Evolutionary conservation across 2,797 vertebrate species (phyloP).

Genomic region (Clarias pachynema): DNA sequence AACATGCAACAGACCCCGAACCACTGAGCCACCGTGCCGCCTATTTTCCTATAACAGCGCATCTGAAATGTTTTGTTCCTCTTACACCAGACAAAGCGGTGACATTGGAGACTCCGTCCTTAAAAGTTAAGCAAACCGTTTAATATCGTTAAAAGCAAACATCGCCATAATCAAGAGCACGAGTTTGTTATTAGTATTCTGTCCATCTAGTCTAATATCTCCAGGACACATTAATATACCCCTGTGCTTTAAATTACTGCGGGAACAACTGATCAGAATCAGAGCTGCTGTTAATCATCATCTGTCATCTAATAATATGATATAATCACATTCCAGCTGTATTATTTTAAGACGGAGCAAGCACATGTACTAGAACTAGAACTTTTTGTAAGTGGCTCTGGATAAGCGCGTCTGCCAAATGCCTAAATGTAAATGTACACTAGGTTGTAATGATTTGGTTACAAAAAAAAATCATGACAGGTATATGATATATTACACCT

Average conservation of each 20-base stretch:
- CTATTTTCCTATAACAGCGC: not conserved
- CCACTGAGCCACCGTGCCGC: no score
- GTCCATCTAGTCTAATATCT: not conserved
- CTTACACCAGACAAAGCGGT: not conserved
- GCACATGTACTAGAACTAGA: not conserved
- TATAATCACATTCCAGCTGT: not conserved
- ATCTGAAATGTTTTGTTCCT: not conserved
- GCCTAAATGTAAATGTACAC: no score
- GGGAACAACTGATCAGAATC: not conserved
- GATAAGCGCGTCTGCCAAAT: no score
- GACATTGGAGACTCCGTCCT: not conserved
- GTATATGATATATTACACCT: not conserved
- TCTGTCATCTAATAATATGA: not conserved
- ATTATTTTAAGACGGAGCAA: not conserved
- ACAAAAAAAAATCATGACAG: not conserved
- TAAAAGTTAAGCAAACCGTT: not conserved
- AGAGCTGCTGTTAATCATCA: constrained; percentile 15
- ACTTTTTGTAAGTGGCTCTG: no score
- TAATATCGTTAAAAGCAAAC: not conserved
- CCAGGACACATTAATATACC: not conserved
- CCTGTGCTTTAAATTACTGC: constrained; percentile 11
- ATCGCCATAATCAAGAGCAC: not conserved
- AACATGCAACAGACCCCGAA: no score
- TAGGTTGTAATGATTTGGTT: not conserved
- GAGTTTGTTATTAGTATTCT: not conserved